phyloP scores from a whole-genome alignment of 2,113 vertebrate genomes.

The Oenanthe melanoleuca region DNA sequence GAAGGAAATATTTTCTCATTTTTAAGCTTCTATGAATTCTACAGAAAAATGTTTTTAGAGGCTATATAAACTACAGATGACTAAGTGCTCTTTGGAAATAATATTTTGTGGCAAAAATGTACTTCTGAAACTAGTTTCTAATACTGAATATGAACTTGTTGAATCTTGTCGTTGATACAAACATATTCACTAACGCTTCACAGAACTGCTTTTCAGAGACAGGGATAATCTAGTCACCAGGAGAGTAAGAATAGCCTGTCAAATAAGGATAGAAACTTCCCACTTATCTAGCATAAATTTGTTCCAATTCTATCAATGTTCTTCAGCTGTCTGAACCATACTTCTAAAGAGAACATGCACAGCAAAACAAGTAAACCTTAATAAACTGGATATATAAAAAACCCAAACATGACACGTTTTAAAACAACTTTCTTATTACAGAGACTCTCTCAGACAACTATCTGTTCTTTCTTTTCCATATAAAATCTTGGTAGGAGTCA shows the following conservation, averaged over 20 bases:
- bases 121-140: constrained; percentile 45
- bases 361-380: not conserved
- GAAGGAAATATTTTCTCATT: constrained; percentile 31
- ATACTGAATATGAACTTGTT: not conserved
- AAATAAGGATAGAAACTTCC: not conserved
- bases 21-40: constrained; percentile 39
- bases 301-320: not conserved
- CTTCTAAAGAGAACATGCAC: not conserved
- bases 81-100: constrained; percentile 45
- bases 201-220: not conserved
- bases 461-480: not conserved
- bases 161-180: not conserved
- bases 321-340: not conserved
- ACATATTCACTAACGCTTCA: not conserved
- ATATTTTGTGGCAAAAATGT: constrained; percentile 35
- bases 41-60: constrained; percentile 51
- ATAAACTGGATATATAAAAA: not conserved
- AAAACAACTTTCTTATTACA: not conserved
- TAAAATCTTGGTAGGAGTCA: not conserved
- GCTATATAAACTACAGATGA: constrained; percentile 25
- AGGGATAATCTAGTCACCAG: not conserved
- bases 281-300: not conserved
- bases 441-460: not conserved
- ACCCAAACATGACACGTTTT: not conserved
- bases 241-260: not conserved